Evolutionary conservation across 1,140 invertebrate species (phyloP).

Genomic region (Dendroctonus ponderosae): DNA sequence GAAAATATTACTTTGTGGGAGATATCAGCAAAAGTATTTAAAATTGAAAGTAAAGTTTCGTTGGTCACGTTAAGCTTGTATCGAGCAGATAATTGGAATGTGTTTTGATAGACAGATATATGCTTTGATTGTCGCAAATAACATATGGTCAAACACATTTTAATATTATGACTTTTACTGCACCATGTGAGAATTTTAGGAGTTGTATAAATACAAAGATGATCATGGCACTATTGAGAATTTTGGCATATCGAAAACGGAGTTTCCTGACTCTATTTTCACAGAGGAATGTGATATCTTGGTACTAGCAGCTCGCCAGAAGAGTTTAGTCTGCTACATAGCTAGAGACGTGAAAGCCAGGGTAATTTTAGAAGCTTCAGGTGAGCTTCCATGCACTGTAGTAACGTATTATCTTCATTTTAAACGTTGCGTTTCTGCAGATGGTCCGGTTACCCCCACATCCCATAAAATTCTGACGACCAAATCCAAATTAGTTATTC

Average conservation of each 20-base stretch:
- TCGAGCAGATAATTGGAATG: too few relatives aligned
- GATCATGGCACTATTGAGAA: slow-evolving; percentile 69
- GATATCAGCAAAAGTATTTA: too few relatives aligned
- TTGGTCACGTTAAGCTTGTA: too few relatives aligned
- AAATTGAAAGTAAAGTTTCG: too few relatives aligned
- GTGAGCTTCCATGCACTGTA: background rate
- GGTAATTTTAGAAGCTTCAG: slow-evolving; percentile 71
- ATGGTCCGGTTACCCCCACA: slow-evolving; percentile 82
- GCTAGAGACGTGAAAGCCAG: slow-evolving; percentile 64
- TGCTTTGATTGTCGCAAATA: too few relatives aligned
- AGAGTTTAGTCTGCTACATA: slow-evolving; percentile 73
- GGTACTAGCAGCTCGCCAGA: slow-evolving; percentile 82
- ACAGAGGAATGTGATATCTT: slow-evolving; percentile 83
- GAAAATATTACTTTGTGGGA: too few relatives aligned
- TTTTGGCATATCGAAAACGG: slow-evolving; percentile 70
- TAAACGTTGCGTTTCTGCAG: slow-evolving; percentile 1
- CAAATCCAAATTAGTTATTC: slow-evolving; percentile 74
- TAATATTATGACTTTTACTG: too few relatives aligned
- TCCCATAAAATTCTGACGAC: slow-evolving; percentile 73
- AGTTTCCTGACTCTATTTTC: slow-evolving; percentile 62
- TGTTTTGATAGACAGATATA: too few relatives aligned
- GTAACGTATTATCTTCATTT: background rate
- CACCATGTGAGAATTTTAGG: slow-evolving; percentile 45
- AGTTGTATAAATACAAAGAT: slow-evolving; percentile 55
- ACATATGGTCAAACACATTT: too few relatives aligned